phyloP scores from a whole-genome alignment of 2,113 vertebrate genomes.

The Marcusenius ussheri region DNA sequence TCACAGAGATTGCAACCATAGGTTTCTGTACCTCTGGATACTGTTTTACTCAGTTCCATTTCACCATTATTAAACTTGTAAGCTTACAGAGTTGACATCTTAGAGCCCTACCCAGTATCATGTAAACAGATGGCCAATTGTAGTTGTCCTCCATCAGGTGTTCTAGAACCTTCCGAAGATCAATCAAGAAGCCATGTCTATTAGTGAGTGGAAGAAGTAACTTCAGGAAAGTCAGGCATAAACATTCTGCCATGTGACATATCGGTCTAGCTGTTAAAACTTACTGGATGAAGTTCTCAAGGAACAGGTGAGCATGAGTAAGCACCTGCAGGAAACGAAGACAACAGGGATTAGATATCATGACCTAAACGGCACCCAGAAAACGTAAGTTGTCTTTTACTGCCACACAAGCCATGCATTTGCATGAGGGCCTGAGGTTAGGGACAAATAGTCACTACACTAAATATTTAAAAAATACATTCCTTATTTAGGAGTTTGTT shows the following conservation, averaged over 20 bases:
- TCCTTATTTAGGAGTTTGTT: not conserved
- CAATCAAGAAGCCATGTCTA: slow-evolving; percentile 46
- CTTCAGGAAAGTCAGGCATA: slow-evolving; percentile 8
- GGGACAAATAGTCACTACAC: not conserved
- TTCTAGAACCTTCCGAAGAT: slow-evolving; percentile 47
- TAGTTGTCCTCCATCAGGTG: slow-evolving; percentile 44
- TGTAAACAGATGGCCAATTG: slow-evolving; percentile 39
- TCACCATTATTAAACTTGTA: not conserved
- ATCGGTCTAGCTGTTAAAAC: slow-evolving; percentile 20
- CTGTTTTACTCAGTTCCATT: not conserved
- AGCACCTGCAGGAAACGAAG: slow-evolving; percentile 38
- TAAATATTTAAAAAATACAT: not conserved
- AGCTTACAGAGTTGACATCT: not conserved
- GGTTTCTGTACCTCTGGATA: not conserved
- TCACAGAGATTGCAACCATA: not conserved
- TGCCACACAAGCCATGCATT: not conserved
- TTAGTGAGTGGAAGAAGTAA: not conserved
- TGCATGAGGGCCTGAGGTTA: not conserved
- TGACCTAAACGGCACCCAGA: not conserved
- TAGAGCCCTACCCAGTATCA: slow-evolving; percentile 31
- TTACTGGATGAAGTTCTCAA: slow-evolving; percentile 53
- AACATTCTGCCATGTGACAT: not conserved
- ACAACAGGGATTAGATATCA: not conserved
- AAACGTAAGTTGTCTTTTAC: not conserved
- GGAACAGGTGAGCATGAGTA: slow-evolving; percentile 49